Evolutionary conservation across 2,888 invertebrate genomes (phyloP), one percentile per base, ranked within the genome.

Genomic region (Trichogramma evanescens): DNA sequence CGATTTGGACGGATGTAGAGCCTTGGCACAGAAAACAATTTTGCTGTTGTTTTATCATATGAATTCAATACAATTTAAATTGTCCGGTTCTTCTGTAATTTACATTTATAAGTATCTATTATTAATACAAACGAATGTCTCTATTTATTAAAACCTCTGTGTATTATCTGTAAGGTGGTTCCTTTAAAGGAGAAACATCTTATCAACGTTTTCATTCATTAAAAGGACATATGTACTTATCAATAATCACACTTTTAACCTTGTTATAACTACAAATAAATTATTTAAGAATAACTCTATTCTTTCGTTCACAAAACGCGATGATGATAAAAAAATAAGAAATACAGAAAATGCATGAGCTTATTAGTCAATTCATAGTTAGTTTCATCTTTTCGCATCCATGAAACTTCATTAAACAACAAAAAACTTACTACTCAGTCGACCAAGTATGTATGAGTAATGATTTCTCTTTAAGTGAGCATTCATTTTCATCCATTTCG

Each of bases 1-100:
- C n/a, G 59, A 61, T 63, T 59, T 62, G 62, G 62, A 64, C 64
- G 62, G 64, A 62, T 54, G 62, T 60, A 64, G 62, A 64, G 62
- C 55, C 51, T 10, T 6, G 50, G 44, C 45, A 57, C 60, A 64
- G 62, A 60, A 64, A 64, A 64, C 60, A 53, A 59, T 64, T 62
- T 50, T 54, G 6, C 13, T 48, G 3, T n/a, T 62, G 58, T 64
- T 26, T 58, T 60, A 62, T 62, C 61, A 64, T 13, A 13, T 13
- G 13, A 13, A 13, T 13, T 13, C 13, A 13, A 13, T 13, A 13
- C 13, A 13, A 13, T 13, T 13, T 13, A 13, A 13, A 13, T 13
- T 13, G 13, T 13, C 13, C 13, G 13, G 13, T 13, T 13, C 13
- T 13, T 13, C 2, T 13, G 13, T 13, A 13, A 13, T 13, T 13